Evolutionary conservation across 2,888 invertebrate species (phyloP).

Genomic region (Drosophila acutilabella): DNA sequence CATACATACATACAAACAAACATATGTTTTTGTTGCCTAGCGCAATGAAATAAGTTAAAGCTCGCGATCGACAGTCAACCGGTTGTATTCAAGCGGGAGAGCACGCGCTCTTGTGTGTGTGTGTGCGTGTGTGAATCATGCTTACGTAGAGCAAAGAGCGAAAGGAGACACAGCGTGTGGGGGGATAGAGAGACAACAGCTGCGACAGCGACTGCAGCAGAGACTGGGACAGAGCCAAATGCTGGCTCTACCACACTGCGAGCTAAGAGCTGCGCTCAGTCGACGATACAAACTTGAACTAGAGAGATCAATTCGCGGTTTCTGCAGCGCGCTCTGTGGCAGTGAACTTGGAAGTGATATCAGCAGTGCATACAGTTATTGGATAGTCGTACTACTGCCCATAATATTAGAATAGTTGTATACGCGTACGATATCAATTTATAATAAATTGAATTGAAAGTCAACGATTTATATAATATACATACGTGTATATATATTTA

Average conservation of each 20-base stretch:
- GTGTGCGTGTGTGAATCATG: conserved; percentile 41
- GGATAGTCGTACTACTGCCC: conserved; percentile 13
- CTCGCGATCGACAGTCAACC: conserved; percentile 44
- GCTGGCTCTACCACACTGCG: conserved; percentile 2
- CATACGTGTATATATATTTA: background rate
- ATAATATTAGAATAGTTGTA: background rate
- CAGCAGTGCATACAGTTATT: conserved; percentile 7
- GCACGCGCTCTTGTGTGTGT: background rate
- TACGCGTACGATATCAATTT: background rate
- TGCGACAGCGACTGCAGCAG: background rate
- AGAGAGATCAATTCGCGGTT: conserved; percentile 66
- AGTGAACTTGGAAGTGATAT: conserved; percentile 37
- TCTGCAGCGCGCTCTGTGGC: conserved; percentile 40
- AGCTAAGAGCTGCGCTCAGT: conserved; percentile 61
- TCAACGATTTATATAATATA: conserved; percentile 33
- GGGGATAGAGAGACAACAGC: background rate
- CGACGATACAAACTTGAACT: conserved; percentile 68
- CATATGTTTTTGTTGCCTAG: conserved; percentile 13
- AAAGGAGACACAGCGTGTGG: background rate
- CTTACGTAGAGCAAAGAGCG: background rate
- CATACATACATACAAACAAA: background rate
- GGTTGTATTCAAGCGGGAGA: conserved; percentile 23
- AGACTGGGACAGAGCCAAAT: conserved; percentile 10
- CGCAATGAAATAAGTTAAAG: conserved; percentile 30
- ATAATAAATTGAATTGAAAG: conserved; percentile 41